Evolutionary conservation across 1,140 invertebrate species (phyloP).

Genomic region (Eupeodes corollae): DNA sequence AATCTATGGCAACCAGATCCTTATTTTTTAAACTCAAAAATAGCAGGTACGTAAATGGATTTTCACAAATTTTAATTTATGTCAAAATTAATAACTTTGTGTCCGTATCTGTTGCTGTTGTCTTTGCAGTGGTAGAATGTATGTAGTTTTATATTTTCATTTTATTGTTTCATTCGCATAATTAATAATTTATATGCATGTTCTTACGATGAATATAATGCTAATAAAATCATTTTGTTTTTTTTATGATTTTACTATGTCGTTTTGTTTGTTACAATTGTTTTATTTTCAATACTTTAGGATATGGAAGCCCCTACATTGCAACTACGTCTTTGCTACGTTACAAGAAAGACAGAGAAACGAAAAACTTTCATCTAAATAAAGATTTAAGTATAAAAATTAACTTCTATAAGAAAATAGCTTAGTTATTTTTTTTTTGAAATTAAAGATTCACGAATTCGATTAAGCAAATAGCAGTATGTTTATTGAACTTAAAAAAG

Average conservation of each 20-base stretch:
- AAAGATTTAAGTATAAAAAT: slow-evolving; percentile 35
- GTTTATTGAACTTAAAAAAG: too few relatives aligned
- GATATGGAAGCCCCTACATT: slow-evolving; percentile 36
- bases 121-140: too few relatives aligned
- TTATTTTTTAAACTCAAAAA: slow-evolving; percentile 75
- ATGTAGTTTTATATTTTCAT: too few relatives aligned
- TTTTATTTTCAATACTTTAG: slow-evolving; percentile 17
- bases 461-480: too few relatives aligned
- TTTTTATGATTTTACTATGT: slow-evolving; percentile 18
- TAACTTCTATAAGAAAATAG: too few relatives aligned
- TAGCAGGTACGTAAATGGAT: slow-evolving; percentile 48
- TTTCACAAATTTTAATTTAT: too few relatives aligned
- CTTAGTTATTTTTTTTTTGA: too few relatives aligned
- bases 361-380: slow-evolving; percentile 35
- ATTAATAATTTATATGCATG: too few relatives aligned
- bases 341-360: slow-evolving; percentile 36
- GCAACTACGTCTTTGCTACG: slow-evolving; percentile 30
- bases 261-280: slow-evolving; percentile 13
- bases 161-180: too few relatives aligned
- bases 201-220: neutral
- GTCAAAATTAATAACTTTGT: too few relatives aligned
- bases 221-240: slow-evolving; percentile 24
- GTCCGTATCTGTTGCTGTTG: too few relatives aligned
- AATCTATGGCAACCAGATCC: slow-evolving; percentile 78
- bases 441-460: too few relatives aligned